These are phyloP conservation scores for Glaucidium brasilianum DNA, from an alignment of 2,113 vertebrate species.

Conservation along the genomic window DNA sequence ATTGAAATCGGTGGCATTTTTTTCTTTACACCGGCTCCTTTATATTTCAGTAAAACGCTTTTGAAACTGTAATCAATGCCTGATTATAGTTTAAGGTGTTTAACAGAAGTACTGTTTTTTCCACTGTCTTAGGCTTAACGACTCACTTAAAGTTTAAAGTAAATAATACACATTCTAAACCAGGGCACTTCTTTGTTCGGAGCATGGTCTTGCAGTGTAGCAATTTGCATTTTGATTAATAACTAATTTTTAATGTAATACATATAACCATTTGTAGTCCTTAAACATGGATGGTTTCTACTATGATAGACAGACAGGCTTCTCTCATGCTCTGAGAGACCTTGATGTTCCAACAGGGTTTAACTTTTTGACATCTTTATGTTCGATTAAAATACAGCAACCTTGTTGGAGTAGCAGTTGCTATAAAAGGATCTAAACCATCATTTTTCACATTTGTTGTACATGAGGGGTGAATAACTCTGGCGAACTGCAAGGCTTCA, in stretches of 20 bases:
- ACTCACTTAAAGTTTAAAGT: conserved; percentile 40
- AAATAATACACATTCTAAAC: conserved; percentile 30
- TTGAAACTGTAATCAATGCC: background rate
- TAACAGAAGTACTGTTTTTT: conserved; percentile 28
- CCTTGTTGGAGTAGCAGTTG: background rate
- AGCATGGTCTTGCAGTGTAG: background rate
- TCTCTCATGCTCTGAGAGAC: background rate
- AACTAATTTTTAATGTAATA: background rate
- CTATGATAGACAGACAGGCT: background rate
- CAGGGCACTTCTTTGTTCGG: conserved; percentile 12
- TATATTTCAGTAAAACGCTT: conserved; percentile 45
- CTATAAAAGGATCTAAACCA: background rate
- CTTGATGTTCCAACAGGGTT: conserved; percentile 4
- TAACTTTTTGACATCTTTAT: conserved; percentile 39
- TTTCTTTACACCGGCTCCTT: background rate
- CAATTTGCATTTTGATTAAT: conserved; percentile 63
- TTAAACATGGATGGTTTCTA: background rate
- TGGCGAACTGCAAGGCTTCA: background rate
- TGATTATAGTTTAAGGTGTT: conserved; percentile 50
- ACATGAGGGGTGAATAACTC: background rate
- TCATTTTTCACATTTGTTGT: background rate
- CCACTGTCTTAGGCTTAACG: conserved; percentile 47
- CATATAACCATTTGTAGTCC: background rate
- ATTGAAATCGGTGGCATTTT: background rate
- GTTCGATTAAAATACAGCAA: background rate